These are phyloP conservation scores for Heliconius charithonia DNA, from an alignment of 2,888 invertebrate species.

Conservation along the genomic window DNA sequence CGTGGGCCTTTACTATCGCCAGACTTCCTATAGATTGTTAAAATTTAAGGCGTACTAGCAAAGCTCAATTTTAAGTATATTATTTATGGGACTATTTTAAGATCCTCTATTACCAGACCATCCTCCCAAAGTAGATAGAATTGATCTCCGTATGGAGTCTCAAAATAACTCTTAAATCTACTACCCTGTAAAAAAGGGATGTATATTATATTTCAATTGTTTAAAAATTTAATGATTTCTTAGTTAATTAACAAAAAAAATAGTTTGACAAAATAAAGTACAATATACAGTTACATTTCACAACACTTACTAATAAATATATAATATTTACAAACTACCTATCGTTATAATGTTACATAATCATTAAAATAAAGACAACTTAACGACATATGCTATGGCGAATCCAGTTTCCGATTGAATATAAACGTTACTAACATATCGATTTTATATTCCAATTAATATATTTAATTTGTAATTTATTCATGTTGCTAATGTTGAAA, in stretches of 20 bases:
- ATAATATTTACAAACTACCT: neutral
- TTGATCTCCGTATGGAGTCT: too few species aligned
- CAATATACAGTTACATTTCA: neutral
- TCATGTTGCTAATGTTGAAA: conserved; percentile 20
- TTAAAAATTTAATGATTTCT: neutral
- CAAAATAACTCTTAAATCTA: too few species aligned
- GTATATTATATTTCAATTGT: neutral
- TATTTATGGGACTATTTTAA: too few species aligned
- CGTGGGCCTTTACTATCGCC: too few species aligned
- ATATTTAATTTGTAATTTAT: conserved; percentile 6
- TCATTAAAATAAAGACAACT: conserved; percentile 1
- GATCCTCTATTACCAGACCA: too few species aligned
- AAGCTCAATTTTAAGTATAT: too few species aligned
- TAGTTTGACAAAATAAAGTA: neutral
- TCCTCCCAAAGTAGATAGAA: too few species aligned
- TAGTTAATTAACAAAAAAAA: too few species aligned
- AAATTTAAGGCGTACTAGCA: too few species aligned
- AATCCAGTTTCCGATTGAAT: neutral
- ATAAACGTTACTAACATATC: neutral
- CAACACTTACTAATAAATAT: too few species aligned
- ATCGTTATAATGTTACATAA: neutral
- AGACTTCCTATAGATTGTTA: too few species aligned
- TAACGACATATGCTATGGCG: conserved; percentile 2
- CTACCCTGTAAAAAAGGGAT: too few species aligned
- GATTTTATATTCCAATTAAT: conserved; percentile 16